Percentiles rank a stretch among this genome's conserved stretches.
phyloP scores from a whole-genome alignment of 92 coral and sea anemone species.

The Porites lobata region DNA sequence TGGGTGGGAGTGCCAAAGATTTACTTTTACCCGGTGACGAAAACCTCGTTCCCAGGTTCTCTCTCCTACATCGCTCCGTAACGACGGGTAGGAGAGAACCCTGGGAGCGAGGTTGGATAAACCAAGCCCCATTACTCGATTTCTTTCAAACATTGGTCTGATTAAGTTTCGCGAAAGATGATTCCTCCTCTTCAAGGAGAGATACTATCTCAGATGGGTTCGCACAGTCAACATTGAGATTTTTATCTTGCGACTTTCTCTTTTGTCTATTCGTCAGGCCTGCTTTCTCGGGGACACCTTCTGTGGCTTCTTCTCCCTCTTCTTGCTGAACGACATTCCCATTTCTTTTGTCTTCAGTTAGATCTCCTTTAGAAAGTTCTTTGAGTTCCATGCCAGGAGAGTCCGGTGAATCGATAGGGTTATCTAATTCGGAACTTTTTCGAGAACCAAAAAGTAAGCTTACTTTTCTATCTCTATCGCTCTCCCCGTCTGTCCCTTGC shows the following conservation, averaged over 20 bases:
- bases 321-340: conserved; percentile 59
- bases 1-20: too few relatives aligned
- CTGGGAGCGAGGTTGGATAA: too few relatives aligned
- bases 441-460: conserved; percentile 50
- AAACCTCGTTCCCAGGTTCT: too few relatives aligned
- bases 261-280: conserved; percentile 2
- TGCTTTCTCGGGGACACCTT: not conserved
- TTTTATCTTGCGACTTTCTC: not conserved
- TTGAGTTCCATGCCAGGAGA: conserved; percentile 19
- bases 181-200: conserved; percentile 19
- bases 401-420: not conserved
- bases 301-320: conserved; percentile 29
- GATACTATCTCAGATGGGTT: conserved; percentile 43
- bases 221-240: not conserved
- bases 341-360: conserved; percentile 48
- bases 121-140: not conserved
- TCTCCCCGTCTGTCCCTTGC: conserved; percentile 59
- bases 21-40: too few relatives aligned
- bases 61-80: too few relatives aligned
- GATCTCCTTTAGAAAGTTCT: conserved; percentile 8
- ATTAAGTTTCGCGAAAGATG: conserved; percentile 29
- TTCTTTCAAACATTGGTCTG: conserved; percentile 39
- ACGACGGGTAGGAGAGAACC: too few relatives aligned
- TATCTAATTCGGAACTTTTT: conserved; percentile 24
- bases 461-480: conserved; percentile 35